Conservation (phyloP, 2,113 vertebrate species). For the Tyto alba region DNA sequence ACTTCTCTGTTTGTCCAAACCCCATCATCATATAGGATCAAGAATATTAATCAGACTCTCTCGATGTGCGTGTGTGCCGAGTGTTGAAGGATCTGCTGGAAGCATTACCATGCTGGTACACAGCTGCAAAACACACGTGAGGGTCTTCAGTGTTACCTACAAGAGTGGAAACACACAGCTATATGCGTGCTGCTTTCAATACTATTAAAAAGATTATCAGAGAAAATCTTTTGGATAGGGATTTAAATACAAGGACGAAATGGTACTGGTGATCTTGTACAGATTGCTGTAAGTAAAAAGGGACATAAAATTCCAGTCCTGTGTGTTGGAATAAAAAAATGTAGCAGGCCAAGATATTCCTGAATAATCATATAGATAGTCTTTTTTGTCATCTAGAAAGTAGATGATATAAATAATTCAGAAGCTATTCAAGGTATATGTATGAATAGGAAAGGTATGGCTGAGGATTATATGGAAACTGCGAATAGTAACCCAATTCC, state of each 20-base stretch:
- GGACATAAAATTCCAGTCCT: not conserved
- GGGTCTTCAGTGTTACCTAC: not conserved
- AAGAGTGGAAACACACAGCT: not conserved
- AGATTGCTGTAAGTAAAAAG: not conserved
- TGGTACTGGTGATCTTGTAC: not conserved
- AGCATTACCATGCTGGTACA: not conserved
- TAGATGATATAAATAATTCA: not conserved
- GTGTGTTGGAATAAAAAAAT: not conserved
- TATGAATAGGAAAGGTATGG: not conserved
- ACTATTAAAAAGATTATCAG: not conserved
- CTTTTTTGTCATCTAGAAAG: not conserved
- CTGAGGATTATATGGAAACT: not conserved
- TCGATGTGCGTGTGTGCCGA: rapidly evolving
- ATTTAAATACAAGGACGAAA: not conserved
- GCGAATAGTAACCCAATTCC: not conserved
- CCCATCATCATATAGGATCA: not conserved
- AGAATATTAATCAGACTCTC: not conserved
- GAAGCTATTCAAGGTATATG: not conserved
- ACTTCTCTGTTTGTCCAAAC: not conserved
- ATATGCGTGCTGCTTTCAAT: not conserved
- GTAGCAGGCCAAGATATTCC: not conserved
- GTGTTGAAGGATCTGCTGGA: not conserved
- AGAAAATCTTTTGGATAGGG: not conserved
- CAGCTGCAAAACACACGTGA: not conserved
- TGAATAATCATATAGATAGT: not conserved